Percentiles rank a stretch among this genome's conserved stretches.
These are phyloP conservation scores for Minunthozetes semirufus DNA, from an alignment of 2,888 invertebrate species.

Conservation along the genomic window DNA sequence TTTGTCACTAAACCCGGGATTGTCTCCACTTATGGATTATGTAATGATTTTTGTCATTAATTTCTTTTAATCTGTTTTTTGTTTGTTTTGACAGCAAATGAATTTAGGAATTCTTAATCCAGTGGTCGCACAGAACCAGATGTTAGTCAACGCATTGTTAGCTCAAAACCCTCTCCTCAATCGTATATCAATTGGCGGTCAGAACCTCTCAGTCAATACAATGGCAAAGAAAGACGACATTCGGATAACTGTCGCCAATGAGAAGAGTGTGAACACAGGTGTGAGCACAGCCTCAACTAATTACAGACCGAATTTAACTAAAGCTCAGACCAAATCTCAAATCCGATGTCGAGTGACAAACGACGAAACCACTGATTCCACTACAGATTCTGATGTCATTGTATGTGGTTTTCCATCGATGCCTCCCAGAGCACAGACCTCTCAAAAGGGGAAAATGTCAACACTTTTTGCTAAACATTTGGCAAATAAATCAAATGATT, in stretches of 20 bases:
- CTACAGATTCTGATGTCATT: too few relatives aligned
- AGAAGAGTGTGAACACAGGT: neutral
- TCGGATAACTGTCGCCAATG: neutral
- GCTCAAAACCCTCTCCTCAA: neutral
- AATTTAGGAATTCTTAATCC: neutral
- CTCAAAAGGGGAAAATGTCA: too few relatives aligned
- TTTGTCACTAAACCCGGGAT: neutral
- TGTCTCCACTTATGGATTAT: neutral
- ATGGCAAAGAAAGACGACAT: neutral
- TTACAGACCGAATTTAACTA: neutral
- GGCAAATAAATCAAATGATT: neutral
- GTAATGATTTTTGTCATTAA: neutral
- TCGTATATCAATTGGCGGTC: neutral
- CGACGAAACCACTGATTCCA: neutral
- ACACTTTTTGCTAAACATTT: neutral
- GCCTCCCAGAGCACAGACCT: neutral
- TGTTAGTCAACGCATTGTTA: neutral
- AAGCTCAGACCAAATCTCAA: neutral
- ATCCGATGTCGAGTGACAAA: neutral
- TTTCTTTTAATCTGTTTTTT: neutral
- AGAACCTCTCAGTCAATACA: neutral
- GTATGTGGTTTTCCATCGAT: too few relatives aligned
- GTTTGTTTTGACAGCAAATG: neutral
- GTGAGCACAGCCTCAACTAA: too few relatives aligned
- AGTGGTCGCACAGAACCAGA: neutral